These are phyloP conservation scores for Lagorchestes hirsutus DNA, from an alignment of 2,797 vertebrate species.

Conservation along the genomic window DNA sequence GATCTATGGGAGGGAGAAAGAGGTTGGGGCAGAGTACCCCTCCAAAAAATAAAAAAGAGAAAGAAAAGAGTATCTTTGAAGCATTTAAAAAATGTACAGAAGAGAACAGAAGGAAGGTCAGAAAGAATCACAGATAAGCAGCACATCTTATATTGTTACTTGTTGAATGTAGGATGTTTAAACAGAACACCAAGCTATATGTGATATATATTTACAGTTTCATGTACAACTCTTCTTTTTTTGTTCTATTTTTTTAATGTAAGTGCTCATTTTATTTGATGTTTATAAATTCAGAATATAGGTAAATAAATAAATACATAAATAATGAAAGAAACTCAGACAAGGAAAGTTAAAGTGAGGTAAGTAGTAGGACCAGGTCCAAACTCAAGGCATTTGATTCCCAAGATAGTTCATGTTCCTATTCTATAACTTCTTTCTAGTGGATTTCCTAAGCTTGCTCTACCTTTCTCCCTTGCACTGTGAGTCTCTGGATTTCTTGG, in stretches of 20 bases:
- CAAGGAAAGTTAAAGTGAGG: not conserved
- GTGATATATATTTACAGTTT: not conserved
- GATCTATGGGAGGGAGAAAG: not conserved
- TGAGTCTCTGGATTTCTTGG: not conserved
- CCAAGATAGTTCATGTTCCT: not conserved
- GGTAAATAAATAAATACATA: not conserved
- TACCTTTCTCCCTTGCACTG: not conserved
- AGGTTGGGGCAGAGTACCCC: not conserved
- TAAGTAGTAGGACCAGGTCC: not conserved
- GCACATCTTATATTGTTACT: not conserved
- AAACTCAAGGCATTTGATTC: not conserved
- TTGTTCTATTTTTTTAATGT: not conserved
- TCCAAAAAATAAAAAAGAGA: not conserved
- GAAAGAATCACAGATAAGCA: not conserved
- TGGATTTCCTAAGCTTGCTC: not conserved
- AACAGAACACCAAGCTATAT: not conserved
- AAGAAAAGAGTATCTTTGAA: not conserved
- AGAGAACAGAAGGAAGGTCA: not conserved
- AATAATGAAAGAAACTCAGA: not conserved
- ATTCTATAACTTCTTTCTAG: not conserved
- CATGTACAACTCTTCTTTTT: not conserved
- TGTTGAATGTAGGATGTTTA: not conserved
- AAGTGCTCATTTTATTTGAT: not conserved
- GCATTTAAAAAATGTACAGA: not conserved
- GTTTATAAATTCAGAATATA: not conserved